Evolutionary conservation across 2,888 invertebrate species (phyloP).

Genomic region (Epinotia nisella): DNA sequence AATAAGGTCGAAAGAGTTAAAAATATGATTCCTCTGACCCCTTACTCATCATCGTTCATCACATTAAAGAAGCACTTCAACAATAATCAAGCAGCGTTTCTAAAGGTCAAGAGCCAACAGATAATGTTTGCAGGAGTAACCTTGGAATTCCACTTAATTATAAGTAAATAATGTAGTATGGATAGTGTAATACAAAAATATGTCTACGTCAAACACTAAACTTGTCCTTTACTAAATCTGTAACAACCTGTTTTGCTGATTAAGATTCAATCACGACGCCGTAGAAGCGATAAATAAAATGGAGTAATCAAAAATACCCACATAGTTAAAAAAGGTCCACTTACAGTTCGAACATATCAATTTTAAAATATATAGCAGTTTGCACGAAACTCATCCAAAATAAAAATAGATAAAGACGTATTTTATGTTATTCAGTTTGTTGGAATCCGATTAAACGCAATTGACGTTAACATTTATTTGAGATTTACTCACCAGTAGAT

Average conservation of each 20-base stretch:
- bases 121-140: not conserved
- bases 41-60: not conserved
- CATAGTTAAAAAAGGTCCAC: not conserved
- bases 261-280: conserved; percentile 34
- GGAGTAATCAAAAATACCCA: conserved; percentile 10
- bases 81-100: not conserved
- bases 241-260: conserved; percentile 40
- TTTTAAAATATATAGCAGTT: not conserved
- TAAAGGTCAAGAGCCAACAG: not conserved
- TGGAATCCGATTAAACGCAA: conserved; percentile 63
- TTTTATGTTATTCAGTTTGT: conserved; percentile 50
- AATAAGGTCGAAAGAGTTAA: not conserved
- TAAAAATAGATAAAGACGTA: conserved; percentile 1
- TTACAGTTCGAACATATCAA: not conserved
- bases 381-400: not conserved
- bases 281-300: conserved; percentile 21
- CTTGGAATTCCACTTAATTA: not conserved
- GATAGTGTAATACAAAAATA: not conserved
- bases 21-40: not conserved
- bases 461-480: conserved; percentile 52
- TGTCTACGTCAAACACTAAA: conserved; percentile 27
- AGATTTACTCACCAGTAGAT: conserved; percentile 57
- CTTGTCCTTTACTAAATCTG: conserved; percentile 10
- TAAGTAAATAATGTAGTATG: not conserved
- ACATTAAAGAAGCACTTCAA: not conserved